Evolutionary conservation across 2,888 invertebrate genomes (phyloP).

Genomic region (Melieria picta): DNA sequence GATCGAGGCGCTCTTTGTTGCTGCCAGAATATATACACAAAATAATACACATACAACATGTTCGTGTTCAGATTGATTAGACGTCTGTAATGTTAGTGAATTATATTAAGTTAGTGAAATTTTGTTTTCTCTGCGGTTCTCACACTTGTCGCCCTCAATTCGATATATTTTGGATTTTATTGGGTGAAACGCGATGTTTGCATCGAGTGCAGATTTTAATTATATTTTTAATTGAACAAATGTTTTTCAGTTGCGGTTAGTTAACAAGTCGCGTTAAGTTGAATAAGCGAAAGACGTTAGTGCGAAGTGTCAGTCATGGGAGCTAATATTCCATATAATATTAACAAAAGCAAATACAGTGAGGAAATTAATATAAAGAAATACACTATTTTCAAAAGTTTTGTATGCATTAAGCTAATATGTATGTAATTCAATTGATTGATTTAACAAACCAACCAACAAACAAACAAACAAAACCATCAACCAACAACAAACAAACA

Average conservation of each 20-base stretch:
- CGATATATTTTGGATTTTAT: not conserved
- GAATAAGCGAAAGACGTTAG: not conserved
- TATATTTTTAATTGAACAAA: not conserved
- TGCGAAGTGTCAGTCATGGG: not conserved
- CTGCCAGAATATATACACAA: not conserved
- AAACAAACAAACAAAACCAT: no score
- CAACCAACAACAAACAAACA: not conserved
- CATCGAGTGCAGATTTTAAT: conserved; percentile 1
- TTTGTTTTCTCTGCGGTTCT: conserved; percentile 1
- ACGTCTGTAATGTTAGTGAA: conserved; percentile 2
- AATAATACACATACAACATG: not conserved
- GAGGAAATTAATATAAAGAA: not conserved
- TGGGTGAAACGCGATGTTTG: not conserved
- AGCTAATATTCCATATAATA: no score
- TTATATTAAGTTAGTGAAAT: conserved; percentile 23
- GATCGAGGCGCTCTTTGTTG: no score
- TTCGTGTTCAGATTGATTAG: not conserved
- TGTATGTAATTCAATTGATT: not conserved
- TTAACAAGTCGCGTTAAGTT: not conserved
- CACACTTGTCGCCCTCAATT: not conserved
- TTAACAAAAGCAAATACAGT: not conserved
- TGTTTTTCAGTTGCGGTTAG: not conserved
- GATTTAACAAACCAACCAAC: not conserved
- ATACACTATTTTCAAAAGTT: not conserved
- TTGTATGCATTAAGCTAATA: not conserved